These are phyloP conservation scores for Mustelus asterias DNA, from an alignment of 2,113 vertebrate genomes.

Conservation along the genomic window DNA sequence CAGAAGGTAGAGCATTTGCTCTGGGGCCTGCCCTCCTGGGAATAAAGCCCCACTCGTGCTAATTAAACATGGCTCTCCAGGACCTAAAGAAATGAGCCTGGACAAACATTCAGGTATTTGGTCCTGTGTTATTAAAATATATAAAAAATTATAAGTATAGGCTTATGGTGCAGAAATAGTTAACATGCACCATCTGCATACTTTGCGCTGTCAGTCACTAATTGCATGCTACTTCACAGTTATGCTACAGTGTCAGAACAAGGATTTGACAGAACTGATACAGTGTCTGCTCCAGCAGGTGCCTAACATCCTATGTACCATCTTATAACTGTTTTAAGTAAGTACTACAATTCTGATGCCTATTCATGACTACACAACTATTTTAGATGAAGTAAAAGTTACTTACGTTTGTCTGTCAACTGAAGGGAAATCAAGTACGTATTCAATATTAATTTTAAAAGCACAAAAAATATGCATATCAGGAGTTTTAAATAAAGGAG, in stretches of 20 bases:
- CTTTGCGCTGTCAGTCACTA: slow-evolving; percentile 35
- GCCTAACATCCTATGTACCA: slow-evolving; percentile 26
- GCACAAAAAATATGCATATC: not conserved
- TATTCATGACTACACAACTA: not conserved
- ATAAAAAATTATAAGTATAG: not conserved
- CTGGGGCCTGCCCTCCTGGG: not conserved
- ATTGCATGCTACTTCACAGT: slow-evolving; percentile 38
- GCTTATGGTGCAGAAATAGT: slow-evolving; percentile 30
- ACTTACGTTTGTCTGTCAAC: not conserved
- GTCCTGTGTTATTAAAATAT: not conserved
- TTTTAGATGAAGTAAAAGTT: slow-evolving; percentile 11
- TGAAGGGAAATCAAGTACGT: not conserved
- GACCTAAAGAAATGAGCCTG: no score
- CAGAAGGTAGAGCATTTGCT: not conserved
- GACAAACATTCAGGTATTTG: not conserved
- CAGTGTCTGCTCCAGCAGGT: slow-evolving; percentile 33
- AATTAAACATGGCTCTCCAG: not conserved
- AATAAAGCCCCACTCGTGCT: not conserved
- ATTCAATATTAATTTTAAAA: not conserved
- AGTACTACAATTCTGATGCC: slow-evolving; percentile 12
- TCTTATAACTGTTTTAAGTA: slow-evolving; percentile 24
- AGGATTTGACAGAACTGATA: slow-evolving; percentile 36
- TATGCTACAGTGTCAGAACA: slow-evolving; percentile 36
- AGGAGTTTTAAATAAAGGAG: not conserved
- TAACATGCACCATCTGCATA: slow-evolving; percentile 36